Percentiles rank a stretch among this genome's conserved stretches.
These are phyloP conservation scores for Lasioglossum oenotherae DNA, from an alignment of 2,888 invertebrate genomes.

Conservation along the genomic window DNA sequence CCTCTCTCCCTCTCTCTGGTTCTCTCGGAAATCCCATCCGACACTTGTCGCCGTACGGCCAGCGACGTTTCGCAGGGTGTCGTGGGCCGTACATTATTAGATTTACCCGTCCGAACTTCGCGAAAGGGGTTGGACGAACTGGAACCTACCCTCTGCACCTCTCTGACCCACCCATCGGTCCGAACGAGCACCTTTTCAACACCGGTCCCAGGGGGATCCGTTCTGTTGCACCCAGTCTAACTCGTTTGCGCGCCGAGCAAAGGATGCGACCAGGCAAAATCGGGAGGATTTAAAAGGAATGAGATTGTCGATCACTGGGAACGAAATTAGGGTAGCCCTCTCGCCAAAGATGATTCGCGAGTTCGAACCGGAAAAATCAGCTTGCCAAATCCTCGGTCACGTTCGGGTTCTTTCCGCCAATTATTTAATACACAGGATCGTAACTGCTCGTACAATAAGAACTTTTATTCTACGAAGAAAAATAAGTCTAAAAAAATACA, in stretches of 20 bases:
- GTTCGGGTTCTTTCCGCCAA: not conserved
- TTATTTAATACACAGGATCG: not conserved
- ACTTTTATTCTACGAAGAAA: not conserved
- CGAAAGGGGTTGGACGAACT: conserved; percentile 52
- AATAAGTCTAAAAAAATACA: not conserved
- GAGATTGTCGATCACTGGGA: not conserved
- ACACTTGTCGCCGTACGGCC: conserved; percentile 63
- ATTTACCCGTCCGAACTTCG: conserved; percentile 69
- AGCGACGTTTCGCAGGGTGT: conserved; percentile 57
- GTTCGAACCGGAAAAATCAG: not conserved
- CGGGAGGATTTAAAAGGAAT: conserved; percentile 24
- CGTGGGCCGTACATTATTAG: conserved; percentile 67
- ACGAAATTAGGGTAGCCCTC: not conserved
- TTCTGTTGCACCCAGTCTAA: conserved; percentile 59
- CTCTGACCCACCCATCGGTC: not conserved
- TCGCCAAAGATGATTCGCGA: not conserved
- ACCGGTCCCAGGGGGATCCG: conserved; percentile 47
- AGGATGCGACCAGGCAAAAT: conserved; percentile 30
- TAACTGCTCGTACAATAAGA: not conserved
- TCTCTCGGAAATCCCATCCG: conserved; percentile 40
- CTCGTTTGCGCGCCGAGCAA: conserved; percentile 61
- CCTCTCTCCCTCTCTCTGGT: conserved; percentile 9
- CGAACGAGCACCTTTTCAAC: conserved; percentile 48
- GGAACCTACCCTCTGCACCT: conserved; percentile 24
- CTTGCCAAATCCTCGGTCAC: not conserved